Conservation (phyloP, 2,888 invertebrate species). For the Callyntrura guangdongensis region DNA sequence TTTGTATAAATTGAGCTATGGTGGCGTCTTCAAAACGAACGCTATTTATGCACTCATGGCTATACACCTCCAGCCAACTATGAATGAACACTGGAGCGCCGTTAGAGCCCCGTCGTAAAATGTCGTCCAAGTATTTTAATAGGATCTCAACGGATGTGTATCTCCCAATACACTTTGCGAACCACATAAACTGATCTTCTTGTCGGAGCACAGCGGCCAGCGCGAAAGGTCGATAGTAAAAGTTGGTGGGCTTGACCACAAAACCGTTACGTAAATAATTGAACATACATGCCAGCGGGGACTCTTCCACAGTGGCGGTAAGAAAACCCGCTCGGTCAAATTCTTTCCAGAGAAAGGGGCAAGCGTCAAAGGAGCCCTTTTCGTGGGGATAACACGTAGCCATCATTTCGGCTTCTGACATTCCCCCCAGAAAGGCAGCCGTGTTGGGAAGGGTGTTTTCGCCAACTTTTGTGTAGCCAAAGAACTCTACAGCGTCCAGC, state of each 20-base stretch:
- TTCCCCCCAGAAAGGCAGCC: slow-evolving; percentile 59
- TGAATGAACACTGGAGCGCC: slow-evolving; percentile 68
- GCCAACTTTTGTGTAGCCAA: slow-evolving; percentile 70
- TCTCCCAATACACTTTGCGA: slow-evolving; percentile 55
- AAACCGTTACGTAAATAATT: slow-evolving; percentile 69
- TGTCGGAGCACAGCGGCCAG: background rate
- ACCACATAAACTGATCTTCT: background rate
- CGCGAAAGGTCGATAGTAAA: slow-evolving; percentile 70
- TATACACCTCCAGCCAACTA: slow-evolving; percentile 53
- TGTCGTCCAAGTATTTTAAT: slow-evolving; percentile 60
- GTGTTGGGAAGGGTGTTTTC: slow-evolving; percentile 77
- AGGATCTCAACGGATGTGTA: slow-evolving; percentile 46
- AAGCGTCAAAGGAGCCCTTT: slow-evolving; percentile 33
- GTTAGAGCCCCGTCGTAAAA: background rate
- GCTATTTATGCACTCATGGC: slow-evolving; percentile 60
- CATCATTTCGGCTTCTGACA: background rate
- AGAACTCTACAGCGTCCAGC: slow-evolving; percentile 71
- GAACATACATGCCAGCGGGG: no score
- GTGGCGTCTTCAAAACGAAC: slow-evolving; percentile 59
- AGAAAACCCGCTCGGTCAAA: slow-evolving; percentile 67
- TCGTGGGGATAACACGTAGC: background rate
- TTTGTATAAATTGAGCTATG: slow-evolving; percentile 33
- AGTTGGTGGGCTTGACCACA: slow-evolving; percentile 64
- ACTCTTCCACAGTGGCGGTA: slow-evolving; percentile 60
- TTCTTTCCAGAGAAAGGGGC: slow-evolving; percentile 71